These are phyloP conservation scores for Drosophila niveifrons DNA, from an alignment of 2,888 invertebrate species.

Conservation along the genomic window DNA sequence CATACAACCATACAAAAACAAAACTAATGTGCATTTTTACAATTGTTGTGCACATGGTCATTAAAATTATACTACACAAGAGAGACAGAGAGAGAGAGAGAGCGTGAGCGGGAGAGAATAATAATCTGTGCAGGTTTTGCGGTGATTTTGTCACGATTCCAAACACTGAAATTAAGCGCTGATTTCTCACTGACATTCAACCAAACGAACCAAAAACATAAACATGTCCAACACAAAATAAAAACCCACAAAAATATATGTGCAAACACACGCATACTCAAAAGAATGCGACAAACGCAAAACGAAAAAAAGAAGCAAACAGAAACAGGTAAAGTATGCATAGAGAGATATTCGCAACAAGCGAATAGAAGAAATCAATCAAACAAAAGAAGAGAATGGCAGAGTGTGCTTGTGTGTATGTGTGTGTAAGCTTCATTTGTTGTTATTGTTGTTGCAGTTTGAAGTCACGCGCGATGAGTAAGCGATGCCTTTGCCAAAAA, in stretches of 20 bases:
- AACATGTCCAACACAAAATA: constrained; percentile 28
- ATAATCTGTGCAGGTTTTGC: constrained; percentile 29
- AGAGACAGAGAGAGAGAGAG: constrained; percentile 9
- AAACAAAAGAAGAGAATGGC: constrained; percentile 24
- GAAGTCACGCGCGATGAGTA: constrained; percentile 52
- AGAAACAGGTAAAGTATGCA: constrained; percentile 33
- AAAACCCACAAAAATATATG: neutral
- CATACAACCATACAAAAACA: neutral
- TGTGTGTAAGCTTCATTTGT: constrained; percentile 12
- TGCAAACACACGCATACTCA: constrained; percentile 5
- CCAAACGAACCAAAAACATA: constrained; percentile 42
- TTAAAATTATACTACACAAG: constrained; percentile 12
- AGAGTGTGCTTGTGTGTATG: neutral
- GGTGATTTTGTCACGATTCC: constrained; percentile 55
- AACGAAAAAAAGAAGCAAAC: constrained; percentile 14
- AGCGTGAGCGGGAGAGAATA: neutral
- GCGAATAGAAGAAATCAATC: constrained; percentile 42
- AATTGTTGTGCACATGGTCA: constrained; percentile 18
- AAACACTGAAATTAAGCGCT: constrained; percentile 34
- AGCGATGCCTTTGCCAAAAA: constrained; percentile 18
- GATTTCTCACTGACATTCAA: constrained; percentile 69
- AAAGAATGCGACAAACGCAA: constrained; percentile 53
- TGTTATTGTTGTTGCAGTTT: constrained; percentile 12
- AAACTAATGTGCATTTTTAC: constrained; percentile 1
- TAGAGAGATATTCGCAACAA: constrained; percentile 18